These are phyloP conservation scores for Tyrannus savana DNA, from an alignment of 2,113 vertebrate genomes.

Conservation along the genomic window DNA sequence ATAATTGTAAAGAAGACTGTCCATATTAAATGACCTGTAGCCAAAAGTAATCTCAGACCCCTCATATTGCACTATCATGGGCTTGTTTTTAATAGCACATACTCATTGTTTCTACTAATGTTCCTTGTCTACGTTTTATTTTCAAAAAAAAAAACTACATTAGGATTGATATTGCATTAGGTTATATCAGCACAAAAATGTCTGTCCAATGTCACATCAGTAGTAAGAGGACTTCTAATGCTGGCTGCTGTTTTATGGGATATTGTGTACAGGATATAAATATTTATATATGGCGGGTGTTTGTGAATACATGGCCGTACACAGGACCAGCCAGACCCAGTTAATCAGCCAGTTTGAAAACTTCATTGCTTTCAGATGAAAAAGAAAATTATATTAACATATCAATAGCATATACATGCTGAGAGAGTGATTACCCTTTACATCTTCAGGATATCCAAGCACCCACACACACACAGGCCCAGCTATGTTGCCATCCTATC, in stretches of 20 bases:
- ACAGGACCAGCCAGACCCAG: slow-evolving; percentile 36
- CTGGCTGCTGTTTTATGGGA: slow-evolving; percentile 28
- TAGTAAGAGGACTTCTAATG: slow-evolving; percentile 16
- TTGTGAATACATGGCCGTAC: neutral
- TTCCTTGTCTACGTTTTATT: neutral
- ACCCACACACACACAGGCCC: neutral
- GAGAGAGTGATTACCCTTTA: slow-evolving; percentile 77
- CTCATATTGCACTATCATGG: neutral
- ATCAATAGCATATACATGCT: slow-evolving; percentile 76
- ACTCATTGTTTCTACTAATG: neutral
- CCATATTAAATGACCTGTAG: neutral
- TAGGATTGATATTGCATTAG: neutral
- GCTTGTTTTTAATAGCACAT: neutral
- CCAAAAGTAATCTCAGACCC: neutral
- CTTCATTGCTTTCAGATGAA: slow-evolving; percentile 77
- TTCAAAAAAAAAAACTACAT: neutral
- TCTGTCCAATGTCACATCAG: slow-evolving; percentile 7
- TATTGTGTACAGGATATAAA: slow-evolving; percentile 53
- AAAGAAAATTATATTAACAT: slow-evolving; percentile 78
- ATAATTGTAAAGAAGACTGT: neutral
- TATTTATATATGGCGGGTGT: slow-evolving; percentile 36
- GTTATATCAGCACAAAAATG: neutral
- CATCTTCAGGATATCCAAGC: slow-evolving; percentile 65
- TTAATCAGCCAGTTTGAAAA: slow-evolving; percentile 75
- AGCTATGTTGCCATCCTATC: slow-evolving; percentile 36